Evolutionary conservation across 1,140 invertebrate genomes (phyloP), one percentile per base, ranked within the genome.

Genomic region (Triops cancriformis): DNA sequence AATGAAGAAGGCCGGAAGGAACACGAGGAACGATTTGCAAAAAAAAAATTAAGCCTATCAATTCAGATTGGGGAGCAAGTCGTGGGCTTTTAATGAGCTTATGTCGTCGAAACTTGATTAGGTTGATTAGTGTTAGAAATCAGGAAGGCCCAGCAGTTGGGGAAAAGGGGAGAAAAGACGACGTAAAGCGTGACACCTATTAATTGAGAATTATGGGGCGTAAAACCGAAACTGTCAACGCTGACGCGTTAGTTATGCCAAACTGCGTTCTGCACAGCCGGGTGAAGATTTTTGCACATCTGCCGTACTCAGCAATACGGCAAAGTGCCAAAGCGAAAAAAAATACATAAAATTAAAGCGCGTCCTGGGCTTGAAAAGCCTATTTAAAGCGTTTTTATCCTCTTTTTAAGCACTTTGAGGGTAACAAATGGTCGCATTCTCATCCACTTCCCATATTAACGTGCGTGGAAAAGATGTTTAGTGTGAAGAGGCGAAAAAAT

Each of bases 191-290:
- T 64, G 51, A 64, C 51, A 64, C 51, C 51, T 64, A 9, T 64
- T 64, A 64, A 64, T 64, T 64, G 10, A 64, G 51, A 64, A 64
- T 64, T 64, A 64, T 64, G 51, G 51, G 51, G 18, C 51, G 51
- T 64, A 64, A 64, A 64, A 64, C 51, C 51, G 51, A 64, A 18
- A 64, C 51, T 23, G 51, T 64, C 51, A 64, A 64, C 51, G 51
- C 51, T 64, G 51, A 64, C 51, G 23, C 14, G 51, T 64, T 23
- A 64, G 51, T 64, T 14, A 64, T 14, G 51, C 11, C 51, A 64
- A 64, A 2, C 51, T 23, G 51, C 14, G n/a, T 64, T 37, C 9
- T n/a, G 6, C 23, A 18, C 51, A 4, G 51, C 51, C 51, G n/a
- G 7, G 7, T 37, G 31, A 37, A 4, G 31, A 37, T 64, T 64